Base-by-base conservation (phyloP, 1,140 invertebrate genomes). In the Eurosta solidaginis region DNA sequence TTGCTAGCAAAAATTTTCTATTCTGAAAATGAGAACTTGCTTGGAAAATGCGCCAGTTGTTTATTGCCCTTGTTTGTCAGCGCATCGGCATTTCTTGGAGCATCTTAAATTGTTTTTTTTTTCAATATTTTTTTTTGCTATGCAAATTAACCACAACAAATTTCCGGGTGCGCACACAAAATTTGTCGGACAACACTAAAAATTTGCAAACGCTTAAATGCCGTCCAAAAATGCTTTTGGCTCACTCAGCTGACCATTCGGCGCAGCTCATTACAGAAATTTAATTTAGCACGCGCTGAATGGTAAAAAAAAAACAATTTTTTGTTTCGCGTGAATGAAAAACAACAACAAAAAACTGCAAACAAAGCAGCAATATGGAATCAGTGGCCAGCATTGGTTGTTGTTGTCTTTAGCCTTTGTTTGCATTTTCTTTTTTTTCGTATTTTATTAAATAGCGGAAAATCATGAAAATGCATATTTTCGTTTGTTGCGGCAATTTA, bases 381-480 rank as follows among this genome's bases (percentile, higher is more conserved):
- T 59, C 27, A n/a, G 14, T 33, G 12, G 27, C 27, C 29, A 36
- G 33, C 25, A 27, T n/a, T n/a, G n/a, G 25, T 29, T 22, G 59
- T 20, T 40, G 59, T 40, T 47, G 45, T 17, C 45, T 47, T 68
- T 63, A 17, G n/a, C n/a, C n/a, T n/a, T 52, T 63, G 54, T 63
- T 63, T 17, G 27, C 33, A 0, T 68, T 22, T 29, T n/a, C n/a
- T 12, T 47, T 47, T 68, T 6, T 10, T 1, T 20, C 33, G 12
- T 68, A 12, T 40, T 63, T 63, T 63, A 9, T 63, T 63, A 63
- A 63, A 68, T 40, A 40, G 59, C 59, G 59, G 59, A 68, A 68
- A 68, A 68, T 68, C 59, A 68, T 68, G 59, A 68, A 40, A 59
- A 59, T 59, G 25, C 33, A 40, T 68, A n/a, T 40, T 68, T 36